A percentile compares a stretch with the other conserved stretches of the same genome.
These are phyloP conservation scores for Leptothorax acervorum DNA, from an alignment of 2,888 invertebrate genomes.

Conservation along the genomic window DNA sequence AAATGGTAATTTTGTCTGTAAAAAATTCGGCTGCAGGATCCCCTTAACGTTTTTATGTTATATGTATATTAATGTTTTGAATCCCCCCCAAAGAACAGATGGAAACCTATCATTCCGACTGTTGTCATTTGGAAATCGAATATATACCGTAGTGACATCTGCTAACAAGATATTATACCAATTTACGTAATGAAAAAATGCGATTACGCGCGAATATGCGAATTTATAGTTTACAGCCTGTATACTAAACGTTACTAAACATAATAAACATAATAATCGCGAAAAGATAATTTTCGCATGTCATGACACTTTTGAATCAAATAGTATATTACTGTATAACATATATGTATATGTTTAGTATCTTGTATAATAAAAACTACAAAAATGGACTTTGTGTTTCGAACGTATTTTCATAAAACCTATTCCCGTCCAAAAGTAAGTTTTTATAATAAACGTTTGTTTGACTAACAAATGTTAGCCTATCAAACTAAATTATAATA, in stretches of 20 bases:
- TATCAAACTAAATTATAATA: background rate
- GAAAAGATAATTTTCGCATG: background rate
- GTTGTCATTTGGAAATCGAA: slow-evolving; percentile 5
- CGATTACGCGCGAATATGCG: background rate
- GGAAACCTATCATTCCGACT: slow-evolving; percentile 10
- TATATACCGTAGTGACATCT: slow-evolving; percentile 18
- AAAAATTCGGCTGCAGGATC: too few relatives aligned
- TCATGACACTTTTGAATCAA: background rate
- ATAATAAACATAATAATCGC: background rate
- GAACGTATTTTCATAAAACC: background rate
- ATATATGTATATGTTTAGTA: background rate
- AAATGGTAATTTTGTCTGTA: too few relatives aligned
- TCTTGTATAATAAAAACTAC: background rate
- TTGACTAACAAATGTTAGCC: too few relatives aligned
- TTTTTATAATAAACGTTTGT: background rate
- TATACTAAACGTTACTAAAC: background rate
- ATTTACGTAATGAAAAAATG: background rate
- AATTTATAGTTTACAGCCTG: background rate
- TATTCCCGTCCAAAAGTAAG: background rate
- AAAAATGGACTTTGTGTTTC: background rate
- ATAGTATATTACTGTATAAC: background rate
- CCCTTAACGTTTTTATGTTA: too few relatives aligned
- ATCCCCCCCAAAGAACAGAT: background rate
- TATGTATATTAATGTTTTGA: too few relatives aligned
- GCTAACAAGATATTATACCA: background rate